phyloP scores from a whole-genome alignment of 1,140 invertebrate genomes.

The Temnothorax longispinosus region DNA sequence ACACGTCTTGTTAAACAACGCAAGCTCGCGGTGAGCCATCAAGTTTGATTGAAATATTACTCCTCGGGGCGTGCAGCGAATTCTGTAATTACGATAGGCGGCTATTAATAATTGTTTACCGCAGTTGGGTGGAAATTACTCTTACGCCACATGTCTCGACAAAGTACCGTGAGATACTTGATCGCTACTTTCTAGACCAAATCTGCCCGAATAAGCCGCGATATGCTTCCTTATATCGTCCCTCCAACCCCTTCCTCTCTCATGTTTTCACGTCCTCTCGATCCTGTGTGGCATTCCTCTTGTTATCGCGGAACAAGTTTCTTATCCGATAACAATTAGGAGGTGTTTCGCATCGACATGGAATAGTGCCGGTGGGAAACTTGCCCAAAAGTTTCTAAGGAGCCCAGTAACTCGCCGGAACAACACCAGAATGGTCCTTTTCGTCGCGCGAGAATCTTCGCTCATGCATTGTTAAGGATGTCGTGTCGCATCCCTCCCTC shows the following conservation, averaged over 20 bases:
- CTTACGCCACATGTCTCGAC: conserved; percentile 28
- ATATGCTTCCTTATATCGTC: conserved; percentile 28
- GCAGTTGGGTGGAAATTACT: conserved; percentile 62
- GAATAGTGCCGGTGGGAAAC: conserved; percentile 74
- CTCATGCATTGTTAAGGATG: conserved; percentile 91
- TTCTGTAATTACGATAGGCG: conserved; percentile 69
- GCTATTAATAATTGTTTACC: conserved; percentile 75
- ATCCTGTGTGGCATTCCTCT: conserved; percentile 58
- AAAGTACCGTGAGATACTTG: conserved; percentile 54
- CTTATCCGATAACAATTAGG: conserved; percentile 84
- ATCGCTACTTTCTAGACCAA: conserved; percentile 64
- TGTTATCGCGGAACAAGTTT: conserved; percentile 83
- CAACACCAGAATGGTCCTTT: conserved; percentile 47
- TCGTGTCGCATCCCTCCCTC: neutral
- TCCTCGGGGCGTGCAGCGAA: conserved; percentile 42
- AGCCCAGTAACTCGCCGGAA: conserved; percentile 90
- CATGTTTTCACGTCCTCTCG: conserved; percentile 60
- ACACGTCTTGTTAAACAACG: conserved; percentile 41
- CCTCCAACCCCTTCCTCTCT: conserved; percentile 62
- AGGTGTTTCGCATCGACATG: conserved; percentile 81
- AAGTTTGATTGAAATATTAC: conserved; percentile 74
- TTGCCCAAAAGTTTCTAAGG: conserved; percentile 79
- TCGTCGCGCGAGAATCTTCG: conserved; percentile 88
- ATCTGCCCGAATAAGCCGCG: conserved; percentile 34
- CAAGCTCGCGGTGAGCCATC: conserved; percentile 34